Conservation (phyloP, 2,888 invertebrate species). For the Vanessa cardui region DNA sequence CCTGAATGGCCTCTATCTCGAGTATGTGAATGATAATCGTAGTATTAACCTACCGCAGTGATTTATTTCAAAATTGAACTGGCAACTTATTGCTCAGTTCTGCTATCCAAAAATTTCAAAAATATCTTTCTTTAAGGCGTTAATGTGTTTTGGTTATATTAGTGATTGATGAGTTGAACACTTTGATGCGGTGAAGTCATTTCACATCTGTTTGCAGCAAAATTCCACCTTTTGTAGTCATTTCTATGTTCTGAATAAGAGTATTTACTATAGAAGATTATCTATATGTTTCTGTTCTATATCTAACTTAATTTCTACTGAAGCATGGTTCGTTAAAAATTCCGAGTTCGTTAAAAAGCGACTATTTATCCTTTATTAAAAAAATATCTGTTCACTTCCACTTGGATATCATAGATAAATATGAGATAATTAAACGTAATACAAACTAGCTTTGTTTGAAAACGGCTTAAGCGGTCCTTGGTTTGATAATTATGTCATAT, state of each 20-base stretch:
- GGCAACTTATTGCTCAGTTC: background rate
- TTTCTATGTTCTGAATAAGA: too few relatives aligned
- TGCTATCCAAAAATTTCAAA: constrained; percentile 20
- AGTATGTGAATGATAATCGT: constrained; percentile 47
- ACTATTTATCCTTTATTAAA: constrained; percentile 12
- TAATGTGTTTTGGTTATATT: too few relatives aligned
- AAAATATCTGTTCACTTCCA: constrained; percentile 20
- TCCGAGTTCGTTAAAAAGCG: too few relatives aligned
- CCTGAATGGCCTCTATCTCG: constrained; percentile 45
- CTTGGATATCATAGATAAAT: constrained; percentile 29
- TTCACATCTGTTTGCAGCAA: too few relatives aligned
- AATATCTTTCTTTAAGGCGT: background rate
- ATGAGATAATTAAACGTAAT: constrained; percentile 39
- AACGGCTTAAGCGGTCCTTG: constrained; percentile 41
- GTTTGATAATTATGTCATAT: constrained; percentile 47
- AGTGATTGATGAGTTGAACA: too few relatives aligned
- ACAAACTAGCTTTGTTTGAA: constrained; percentile 38
- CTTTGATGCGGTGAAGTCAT: too few relatives aligned
- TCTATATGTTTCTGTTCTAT: too few relatives aligned
- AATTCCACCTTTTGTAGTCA: background rate
- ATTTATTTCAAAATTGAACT: constrained; percentile 15
- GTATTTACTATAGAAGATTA: too few relatives aligned
- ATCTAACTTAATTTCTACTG: too few relatives aligned
- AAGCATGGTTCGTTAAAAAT: too few relatives aligned
- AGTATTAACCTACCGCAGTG: constrained; percentile 16